Percentiles rank a stretch among this genome's conserved stretches.
Evolutionary conservation across 1,140 invertebrate genomes (phyloP).

Genomic region (Mercenaria mercenaria): DNA sequence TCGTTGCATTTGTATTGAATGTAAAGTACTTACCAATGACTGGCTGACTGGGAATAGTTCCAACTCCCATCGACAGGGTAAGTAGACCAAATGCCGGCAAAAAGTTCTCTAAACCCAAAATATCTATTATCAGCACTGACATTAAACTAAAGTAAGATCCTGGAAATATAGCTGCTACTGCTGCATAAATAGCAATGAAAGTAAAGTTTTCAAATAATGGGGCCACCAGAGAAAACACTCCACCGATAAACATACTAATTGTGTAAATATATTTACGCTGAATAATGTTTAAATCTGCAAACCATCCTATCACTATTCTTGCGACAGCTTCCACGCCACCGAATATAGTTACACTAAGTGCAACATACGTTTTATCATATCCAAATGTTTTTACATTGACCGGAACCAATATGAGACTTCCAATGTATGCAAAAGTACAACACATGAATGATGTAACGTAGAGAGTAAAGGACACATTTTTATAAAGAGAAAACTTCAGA

Average conservation of each 20-base stretch:
- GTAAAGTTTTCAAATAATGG: conserved; percentile 16
- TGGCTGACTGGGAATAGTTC: conserved; percentile 31
- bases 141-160: conserved; percentile 28
- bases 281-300: conserved; percentile 10
- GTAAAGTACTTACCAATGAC: conserved; percentile 15
- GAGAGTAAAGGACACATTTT: conserved; percentile 9
- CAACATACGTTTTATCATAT: not conserved
- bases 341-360: conserved; percentile 17
- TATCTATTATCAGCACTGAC: conserved; percentile 21
- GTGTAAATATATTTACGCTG: conserved; percentile 10
- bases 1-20: no score
- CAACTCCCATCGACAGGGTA: not conserved
- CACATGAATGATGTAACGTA: conserved; percentile 13
- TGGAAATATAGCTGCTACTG: conserved; percentile 9
- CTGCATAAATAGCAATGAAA: conserved; percentile 7
- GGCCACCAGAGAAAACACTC: not conserved
- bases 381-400: conserved; percentile 8
- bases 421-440: conserved; percentile 11
- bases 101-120: conserved; percentile 34
- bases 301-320: conserved; percentile 49
- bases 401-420: conserved; percentile 29
- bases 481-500: not conserved
- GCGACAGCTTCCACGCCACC: conserved; percentile 18
- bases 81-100: conserved; percentile 12
- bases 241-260: conserved; percentile 19